phyloP scores from a whole-genome alignment of 2,888 invertebrate species.

The Tetragonula carbonaria region DNA sequence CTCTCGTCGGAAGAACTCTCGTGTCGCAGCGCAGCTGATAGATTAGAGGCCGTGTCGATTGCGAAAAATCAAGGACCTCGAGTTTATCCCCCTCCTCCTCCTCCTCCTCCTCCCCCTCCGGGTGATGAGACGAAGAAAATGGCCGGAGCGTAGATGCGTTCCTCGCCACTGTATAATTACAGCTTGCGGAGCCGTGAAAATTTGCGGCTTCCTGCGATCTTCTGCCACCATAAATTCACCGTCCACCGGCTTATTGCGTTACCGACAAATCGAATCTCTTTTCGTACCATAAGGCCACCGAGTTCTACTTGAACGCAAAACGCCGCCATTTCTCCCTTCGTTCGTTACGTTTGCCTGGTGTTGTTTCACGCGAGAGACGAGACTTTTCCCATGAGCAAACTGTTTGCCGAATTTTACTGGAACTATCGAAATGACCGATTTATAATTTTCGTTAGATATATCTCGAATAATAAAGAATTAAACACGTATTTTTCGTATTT shows the following conservation, averaged over 20 bases:
- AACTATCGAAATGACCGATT: no score
- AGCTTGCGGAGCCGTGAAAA: constrained; percentile 60
- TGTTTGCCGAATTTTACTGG: no score
- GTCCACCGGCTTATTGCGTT: constrained; percentile 28
- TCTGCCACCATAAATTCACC: constrained; percentile 58
- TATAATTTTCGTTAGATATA: no score
- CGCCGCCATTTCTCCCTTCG: constrained; percentile 8
- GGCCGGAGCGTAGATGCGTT: constrained; percentile 15
- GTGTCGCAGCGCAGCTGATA: constrained; percentile 11
- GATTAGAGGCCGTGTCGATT: constrained; percentile 30
- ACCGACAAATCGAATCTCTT: constrained; percentile 19
- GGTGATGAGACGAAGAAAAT: not conserved
- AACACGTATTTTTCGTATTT: no score
- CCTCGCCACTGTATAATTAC: constrained; percentile 57
- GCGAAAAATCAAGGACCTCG: constrained; percentile 6
- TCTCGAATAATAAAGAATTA: no score
- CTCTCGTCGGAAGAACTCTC: not conserved
- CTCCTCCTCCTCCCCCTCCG: no score
- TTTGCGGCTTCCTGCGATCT: constrained; percentile 66
- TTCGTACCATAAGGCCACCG: not conserved
- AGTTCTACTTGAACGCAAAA: constrained; percentile 27
- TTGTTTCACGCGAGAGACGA: not conserved
- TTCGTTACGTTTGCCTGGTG: not conserved
- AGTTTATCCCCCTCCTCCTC: not conserved
- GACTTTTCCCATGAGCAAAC: not conserved